A percentile compares a stretch with the other conserved stretches of the same genome.
Conservation (phyloP, 2,888 invertebrate genomes). For the Noctua janthina region DNA sequence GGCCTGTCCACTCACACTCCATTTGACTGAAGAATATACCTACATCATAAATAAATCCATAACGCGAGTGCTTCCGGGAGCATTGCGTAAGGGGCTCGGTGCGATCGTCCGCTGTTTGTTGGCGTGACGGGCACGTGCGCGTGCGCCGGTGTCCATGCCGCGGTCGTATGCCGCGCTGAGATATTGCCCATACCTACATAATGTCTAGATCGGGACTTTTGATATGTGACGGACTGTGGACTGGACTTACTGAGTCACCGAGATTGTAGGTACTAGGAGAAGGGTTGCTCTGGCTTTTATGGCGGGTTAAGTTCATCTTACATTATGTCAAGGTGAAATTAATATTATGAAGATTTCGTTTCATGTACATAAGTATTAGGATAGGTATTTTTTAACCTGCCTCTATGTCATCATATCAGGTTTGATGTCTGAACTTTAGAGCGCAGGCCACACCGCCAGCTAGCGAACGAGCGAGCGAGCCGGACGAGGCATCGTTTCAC, state of each 20-base stretch:
- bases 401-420: background rate
- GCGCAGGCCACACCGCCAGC: no score
- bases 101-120: conserved; percentile 18
- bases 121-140: conserved; percentile 53
- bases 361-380: background rate
- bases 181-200: conserved; percentile 7
- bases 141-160: conserved; percentile 43
- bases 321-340: background rate
- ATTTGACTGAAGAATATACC: background rate
- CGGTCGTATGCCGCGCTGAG: conserved; percentile 21
- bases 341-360: background rate
- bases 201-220: conserved; percentile 20
- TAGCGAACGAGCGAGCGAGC: no score
- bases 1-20: background rate
- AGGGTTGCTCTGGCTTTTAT: background rate
- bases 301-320: background rate
- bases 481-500: no score
- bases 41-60: conserved; percentile 23
- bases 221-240: conserved; percentile 37
- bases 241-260: conserved; percentile 34
- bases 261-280: background rate
- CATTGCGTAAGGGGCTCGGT: conserved; percentile 46
- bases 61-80: conserved; percentile 55
- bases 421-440: background rate
- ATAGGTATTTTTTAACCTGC: background rate